Evolutionary conservation across 2,797 vertebrate genomes (phyloP).

Genomic region (Gobio occitaniae): DNA sequence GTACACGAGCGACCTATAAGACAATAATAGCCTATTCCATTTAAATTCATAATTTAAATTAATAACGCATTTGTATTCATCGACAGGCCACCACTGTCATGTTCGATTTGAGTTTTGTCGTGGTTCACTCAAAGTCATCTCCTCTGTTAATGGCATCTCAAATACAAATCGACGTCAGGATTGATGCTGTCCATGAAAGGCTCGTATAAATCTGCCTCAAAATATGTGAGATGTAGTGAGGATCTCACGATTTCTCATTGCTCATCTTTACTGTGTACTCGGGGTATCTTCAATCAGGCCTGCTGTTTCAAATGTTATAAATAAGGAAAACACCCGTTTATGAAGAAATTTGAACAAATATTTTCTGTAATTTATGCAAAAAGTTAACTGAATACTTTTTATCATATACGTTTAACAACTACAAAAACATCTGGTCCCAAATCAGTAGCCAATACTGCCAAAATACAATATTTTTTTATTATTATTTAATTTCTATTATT

Average conservation of each 20-base stretch:
- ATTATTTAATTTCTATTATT: background rate
- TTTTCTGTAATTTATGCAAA: background rate
- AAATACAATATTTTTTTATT: background rate
- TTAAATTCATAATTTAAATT: constrained; percentile 65
- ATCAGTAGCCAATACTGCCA: background rate
- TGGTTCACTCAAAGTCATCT: constrained; percentile 50
- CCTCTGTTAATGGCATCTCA: constrained; percentile 52
- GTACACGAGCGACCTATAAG: constrained; percentile 59
- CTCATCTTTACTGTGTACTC: constrained; percentile 10
- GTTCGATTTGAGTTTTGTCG: constrained; percentile 54
- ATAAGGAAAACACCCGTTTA: background rate
- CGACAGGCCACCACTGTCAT: constrained; percentile 53
- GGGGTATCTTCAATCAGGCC: constrained; percentile 4
- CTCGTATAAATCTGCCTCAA: constrained; percentile 31
- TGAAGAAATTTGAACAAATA: background rate
- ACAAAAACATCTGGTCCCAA: background rate
- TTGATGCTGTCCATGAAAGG: constrained; percentile 53
- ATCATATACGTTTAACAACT: background rate
- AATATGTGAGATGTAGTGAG: constrained; percentile 28
- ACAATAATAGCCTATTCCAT: constrained; percentile 67
- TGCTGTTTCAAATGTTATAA: background rate
- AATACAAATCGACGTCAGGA: constrained; percentile 47
- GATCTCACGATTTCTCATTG: background rate
- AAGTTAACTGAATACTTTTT: background rate
- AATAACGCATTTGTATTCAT: constrained; percentile 65